These are phyloP conservation scores for Pterocles gutturalis DNA, from an alignment of 2,113 vertebrate genomes.

Conservation along the genomic window DNA sequence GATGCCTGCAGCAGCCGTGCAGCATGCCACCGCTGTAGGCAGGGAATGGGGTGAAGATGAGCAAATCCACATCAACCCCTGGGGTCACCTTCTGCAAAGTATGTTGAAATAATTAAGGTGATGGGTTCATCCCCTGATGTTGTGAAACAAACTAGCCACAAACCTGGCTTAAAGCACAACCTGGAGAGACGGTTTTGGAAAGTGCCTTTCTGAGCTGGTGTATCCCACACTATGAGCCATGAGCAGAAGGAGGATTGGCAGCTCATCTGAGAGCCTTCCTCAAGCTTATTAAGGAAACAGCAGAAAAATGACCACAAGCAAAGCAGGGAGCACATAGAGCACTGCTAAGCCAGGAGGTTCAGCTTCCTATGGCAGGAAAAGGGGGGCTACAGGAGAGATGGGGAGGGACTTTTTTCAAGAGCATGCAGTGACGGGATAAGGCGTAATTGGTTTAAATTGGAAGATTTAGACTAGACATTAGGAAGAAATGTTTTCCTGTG, in stretches of 20 bases:
- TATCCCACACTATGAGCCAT: accelerated
- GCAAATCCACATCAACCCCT: neutral
- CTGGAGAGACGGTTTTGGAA: neutral
- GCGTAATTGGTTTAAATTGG: too few relatives aligned
- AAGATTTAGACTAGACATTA: too few relatives aligned
- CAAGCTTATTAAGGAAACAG: neutral
- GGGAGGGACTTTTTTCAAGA: too few relatives aligned
- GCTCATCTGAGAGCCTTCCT: neutral
- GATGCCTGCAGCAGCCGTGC: neutral
- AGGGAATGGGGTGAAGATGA: neutral
- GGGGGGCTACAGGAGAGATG: too few relatives aligned
- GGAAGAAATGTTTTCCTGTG: too few relatives aligned
- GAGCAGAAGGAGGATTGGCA: neutral
- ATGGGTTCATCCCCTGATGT: neutral
- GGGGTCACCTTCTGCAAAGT: neutral
- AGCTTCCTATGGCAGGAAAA: neutral
- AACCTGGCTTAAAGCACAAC: neutral
- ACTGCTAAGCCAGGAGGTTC: neutral
- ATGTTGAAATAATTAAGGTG: neutral
- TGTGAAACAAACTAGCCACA: neutral
- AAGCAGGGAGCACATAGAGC: neutral
- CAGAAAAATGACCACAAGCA: neutral
- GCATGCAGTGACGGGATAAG: too few relatives aligned
- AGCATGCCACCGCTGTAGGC: neutral
- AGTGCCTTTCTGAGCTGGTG: accelerated